A percentile compares a stretch with the other conserved stretches of the same genome.
phyloP scores from a whole-genome alignment of 1,140 invertebrate genomes.

The Mylabris phalerata region DNA sequence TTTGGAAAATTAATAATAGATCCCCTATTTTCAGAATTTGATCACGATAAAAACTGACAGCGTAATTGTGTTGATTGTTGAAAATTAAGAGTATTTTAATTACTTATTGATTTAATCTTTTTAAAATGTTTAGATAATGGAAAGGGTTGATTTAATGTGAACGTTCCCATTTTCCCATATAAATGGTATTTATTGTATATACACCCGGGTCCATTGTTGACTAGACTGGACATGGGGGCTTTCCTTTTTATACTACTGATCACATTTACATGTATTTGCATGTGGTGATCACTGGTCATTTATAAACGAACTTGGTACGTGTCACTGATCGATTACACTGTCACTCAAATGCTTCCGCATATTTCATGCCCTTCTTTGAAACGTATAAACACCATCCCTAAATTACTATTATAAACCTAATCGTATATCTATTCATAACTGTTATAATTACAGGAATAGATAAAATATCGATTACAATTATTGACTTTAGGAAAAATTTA shows the following conservation, averaged over 20 bases:
- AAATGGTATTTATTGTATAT: background rate
- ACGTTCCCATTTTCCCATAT: background rate
- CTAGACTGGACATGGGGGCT: constrained; percentile 14
- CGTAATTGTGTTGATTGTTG: background rate
- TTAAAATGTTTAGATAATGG: constrained; percentile 12
- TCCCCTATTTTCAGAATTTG: too few species aligned
- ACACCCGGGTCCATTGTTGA: constrained; percentile 9
- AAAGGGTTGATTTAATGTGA: constrained; percentile 14
- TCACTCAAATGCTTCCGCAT: constrained; percentile 35
- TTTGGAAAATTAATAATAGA: too few species aligned
- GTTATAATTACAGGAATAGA: constrained; percentile 1
- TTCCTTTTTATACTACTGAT: constrained; percentile 10
- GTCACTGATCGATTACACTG: constrained; percentile 39
- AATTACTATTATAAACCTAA: constrained; percentile 28
- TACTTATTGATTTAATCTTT: constrained; percentile 11
- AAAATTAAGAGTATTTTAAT: constrained; percentile 13
- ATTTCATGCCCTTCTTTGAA: constrained; percentile 24
- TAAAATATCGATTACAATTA: too few species aligned
- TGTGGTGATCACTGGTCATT: constrained; percentile 37
- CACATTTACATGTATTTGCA: constrained; percentile 40
- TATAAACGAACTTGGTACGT: constrained; percentile 35
- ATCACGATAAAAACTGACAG: too few species aligned
- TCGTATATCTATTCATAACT: constrained; percentile 25
- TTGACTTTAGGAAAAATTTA: too few species aligned
- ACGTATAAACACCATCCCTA: constrained; percentile 9